A percentile compares a stretch with the other conserved stretches of the same genome.
phyloP scores from a whole-genome alignment of 1,140 invertebrate species.

The Aphaenogaster floridana region DNA sequence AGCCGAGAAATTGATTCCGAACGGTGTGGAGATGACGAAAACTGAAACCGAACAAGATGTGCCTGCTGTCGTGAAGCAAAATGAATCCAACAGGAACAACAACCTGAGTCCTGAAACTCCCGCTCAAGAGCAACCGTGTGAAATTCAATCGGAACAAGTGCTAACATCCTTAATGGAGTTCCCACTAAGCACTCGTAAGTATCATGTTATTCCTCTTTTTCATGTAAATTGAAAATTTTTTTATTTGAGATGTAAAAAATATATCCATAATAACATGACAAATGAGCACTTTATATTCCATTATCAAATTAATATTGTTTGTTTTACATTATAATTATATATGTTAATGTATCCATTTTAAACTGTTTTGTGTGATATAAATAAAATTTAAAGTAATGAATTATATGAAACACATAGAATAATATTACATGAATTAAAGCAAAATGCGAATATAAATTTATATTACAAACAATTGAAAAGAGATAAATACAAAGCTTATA shows the following conservation, averaged over 20 bases:
- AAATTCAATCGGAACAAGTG: constrained; percentile 68
- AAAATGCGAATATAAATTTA: background rate
- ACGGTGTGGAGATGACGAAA: constrained; percentile 80
- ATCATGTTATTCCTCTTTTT: background rate
- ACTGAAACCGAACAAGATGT: constrained; percentile 74
- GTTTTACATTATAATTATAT: background rate
- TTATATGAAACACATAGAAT: background rate
- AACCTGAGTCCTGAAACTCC: constrained; percentile 80
- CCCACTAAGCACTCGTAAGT: constrained; percentile 64
- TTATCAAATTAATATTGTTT: background rate
- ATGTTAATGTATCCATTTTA: background rate
- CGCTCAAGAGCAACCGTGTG: constrained; percentile 70
- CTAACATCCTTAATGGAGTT: constrained; percentile 62
- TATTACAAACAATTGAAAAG: background rate
- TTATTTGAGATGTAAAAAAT: background rate
- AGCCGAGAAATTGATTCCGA: constrained; percentile 78
- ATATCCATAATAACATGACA: background rate
- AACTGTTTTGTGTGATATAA: background rate
- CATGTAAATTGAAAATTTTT: background rate
- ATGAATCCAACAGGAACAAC: constrained; percentile 79
- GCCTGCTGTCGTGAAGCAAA: constrained; percentile 67
- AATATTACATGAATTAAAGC: background rate
- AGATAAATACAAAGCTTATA: background rate
- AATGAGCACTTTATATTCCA: background rate
- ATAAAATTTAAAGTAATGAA: background rate